Conservation (phyloP, 2,888 invertebrate genomes). For the Athalia cordata region DNA sequence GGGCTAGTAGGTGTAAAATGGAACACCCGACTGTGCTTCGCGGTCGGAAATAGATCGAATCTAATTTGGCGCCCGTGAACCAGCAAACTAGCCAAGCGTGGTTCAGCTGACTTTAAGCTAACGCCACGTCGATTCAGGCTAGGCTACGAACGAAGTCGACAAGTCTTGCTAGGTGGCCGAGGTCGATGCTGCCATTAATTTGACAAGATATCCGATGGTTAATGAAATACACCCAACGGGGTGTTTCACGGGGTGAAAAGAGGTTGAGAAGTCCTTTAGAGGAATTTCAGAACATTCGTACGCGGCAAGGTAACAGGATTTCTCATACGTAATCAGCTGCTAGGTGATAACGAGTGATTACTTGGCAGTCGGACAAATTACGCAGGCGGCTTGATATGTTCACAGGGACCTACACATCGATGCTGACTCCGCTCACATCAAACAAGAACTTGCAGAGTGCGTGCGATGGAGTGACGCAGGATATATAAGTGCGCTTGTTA, state of each 20-base stretch:
- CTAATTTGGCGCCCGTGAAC: conserved; percentile 72
- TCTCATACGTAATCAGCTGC: background rate
- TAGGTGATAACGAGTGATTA: background rate
- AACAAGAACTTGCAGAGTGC: too few relatives aligned
- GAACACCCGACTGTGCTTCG: conserved; percentile 55
- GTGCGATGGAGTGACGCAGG: too few relatives aligned
- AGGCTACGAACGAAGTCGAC: conserved; percentile 23
- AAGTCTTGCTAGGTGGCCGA: background rate
- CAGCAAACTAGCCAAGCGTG: conserved; percentile 46
- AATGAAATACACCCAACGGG: background rate
- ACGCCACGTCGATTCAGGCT: conserved; percentile 19
- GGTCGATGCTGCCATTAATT: background rate
- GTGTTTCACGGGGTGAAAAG: background rate
- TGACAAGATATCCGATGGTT: background rate
- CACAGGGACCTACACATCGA: background rate
- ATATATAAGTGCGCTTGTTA: too few relatives aligned
- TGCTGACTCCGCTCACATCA: too few relatives aligned
- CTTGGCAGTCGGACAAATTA: conserved; percentile 38
- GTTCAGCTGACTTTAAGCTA: conserved; percentile 14
- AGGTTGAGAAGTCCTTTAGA: too few relatives aligned
- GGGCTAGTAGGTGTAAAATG: conserved; percentile 41
- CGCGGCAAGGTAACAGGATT: background rate
- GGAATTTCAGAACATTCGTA: background rate
- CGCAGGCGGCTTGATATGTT: conserved; percentile 1
- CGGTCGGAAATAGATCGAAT: conserved; percentile 70